A percentile compares a stretch with the other conserved stretches of the same genome.
Evolutionary conservation across 2,888 invertebrate species (phyloP).

Genomic region (Flexamia atlantica): DNA sequence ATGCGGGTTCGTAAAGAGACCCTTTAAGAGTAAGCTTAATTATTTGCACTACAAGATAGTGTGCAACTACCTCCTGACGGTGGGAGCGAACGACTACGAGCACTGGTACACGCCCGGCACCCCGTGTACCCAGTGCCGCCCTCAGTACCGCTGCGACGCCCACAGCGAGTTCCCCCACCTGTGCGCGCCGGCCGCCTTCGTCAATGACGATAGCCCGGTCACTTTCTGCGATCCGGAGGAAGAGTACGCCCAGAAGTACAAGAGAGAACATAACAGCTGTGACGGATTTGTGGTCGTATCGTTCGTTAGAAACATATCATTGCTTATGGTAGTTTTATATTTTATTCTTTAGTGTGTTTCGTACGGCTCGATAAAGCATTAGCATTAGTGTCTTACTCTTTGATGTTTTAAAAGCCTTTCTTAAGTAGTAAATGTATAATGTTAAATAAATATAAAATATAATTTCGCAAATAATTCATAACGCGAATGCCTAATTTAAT

Average conservation of each 20-base stretch:
- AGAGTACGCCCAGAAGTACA: not conserved
- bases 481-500: too few species aligned
- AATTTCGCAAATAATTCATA: too few species aligned
- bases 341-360: too few species aligned
- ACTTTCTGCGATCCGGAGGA: constrained; percentile 1
- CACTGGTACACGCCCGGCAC: not conserved
- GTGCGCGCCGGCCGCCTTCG: not conserved
- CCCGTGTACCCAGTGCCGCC: not conserved
- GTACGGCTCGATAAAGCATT: too few species aligned
- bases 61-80: not conserved
- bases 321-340: too few species aligned
- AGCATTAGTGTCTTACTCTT: too few species aligned
- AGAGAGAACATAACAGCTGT: not conserved
- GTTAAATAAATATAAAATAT: too few species aligned
- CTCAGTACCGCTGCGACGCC: not conserved
- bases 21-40: too few species aligned
- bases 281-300: not conserved
- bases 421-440: too few species aligned
- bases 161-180: not conserved
- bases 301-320: too few species aligned
- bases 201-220: not conserved
- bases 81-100: not conserved
- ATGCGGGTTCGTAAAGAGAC: too few species aligned
- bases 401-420: too few species aligned
- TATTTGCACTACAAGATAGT: not conserved